Percentiles rank a stretch among this genome's conserved stretches.
Conservation (phyloP, 2,113 vertebrate species). For the Myanophis thanlyinensis region DNA sequence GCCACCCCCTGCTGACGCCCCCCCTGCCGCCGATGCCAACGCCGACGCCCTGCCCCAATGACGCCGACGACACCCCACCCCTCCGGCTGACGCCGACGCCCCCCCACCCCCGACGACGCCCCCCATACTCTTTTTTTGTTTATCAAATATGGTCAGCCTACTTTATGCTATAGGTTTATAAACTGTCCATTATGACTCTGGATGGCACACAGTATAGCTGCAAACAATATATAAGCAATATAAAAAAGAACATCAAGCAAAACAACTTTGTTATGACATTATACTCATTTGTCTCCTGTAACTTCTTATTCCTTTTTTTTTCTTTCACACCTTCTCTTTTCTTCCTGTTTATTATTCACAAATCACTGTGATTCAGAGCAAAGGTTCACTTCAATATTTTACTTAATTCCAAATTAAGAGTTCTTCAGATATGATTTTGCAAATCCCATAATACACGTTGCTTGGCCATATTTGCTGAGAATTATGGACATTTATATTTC, state of each 20-base stretch:
- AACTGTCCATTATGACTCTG: not conserved
- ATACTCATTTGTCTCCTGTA: not conserved
- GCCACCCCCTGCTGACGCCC: too few relatives aligned
- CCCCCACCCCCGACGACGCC: too few relatives aligned
- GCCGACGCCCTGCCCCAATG: too few relatives aligned
- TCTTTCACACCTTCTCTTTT: not conserved
- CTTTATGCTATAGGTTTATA: not conserved
- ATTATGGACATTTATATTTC: not conserved
- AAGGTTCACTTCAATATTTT: not conserved
- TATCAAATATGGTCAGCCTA: too few relatives aligned
- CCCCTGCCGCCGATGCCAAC: too few relatives aligned
- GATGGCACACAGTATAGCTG: not conserved
- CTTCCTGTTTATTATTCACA: not conserved
- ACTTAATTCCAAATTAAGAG: not conserved
- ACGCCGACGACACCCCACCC: too few relatives aligned
- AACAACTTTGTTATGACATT: not conserved
- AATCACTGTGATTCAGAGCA: not conserved
- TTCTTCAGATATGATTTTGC: not conserved
- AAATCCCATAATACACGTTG: not conserved
- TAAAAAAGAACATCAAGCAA: not conserved
- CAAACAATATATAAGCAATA: not conserved
- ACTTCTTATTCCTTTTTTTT: not conserved
- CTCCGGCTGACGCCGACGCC: too few relatives aligned
- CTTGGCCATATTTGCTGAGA: not conserved
- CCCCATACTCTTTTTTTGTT: too few relatives aligned